Evolutionary conservation across 2,797 vertebrate species (phyloP).

Genomic region (Hirundo rustica): DNA sequence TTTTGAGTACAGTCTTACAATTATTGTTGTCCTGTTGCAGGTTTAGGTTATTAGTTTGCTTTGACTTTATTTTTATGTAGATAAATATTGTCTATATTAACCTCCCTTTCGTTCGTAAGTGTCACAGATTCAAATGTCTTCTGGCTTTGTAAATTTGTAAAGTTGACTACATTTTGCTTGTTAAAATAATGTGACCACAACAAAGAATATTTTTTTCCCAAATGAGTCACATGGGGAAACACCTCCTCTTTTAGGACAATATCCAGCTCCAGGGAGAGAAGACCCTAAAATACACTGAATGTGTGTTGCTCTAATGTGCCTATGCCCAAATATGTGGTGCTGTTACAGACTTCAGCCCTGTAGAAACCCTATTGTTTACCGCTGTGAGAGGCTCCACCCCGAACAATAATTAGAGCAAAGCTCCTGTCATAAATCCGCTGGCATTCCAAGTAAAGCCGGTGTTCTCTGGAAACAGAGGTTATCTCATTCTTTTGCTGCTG

Average conservation of each 20-base stretch:
- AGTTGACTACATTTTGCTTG: not conserved
- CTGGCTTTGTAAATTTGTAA: not conserved
- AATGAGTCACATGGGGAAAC: not conserved
- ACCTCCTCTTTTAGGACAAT: accelerated
- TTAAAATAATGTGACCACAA: not conserved
- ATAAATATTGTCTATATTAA: not conserved
- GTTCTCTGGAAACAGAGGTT: not conserved
- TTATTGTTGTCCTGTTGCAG: not conserved
- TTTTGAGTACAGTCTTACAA: not conserved
- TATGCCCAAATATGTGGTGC: not conserved
- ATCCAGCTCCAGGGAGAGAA: not conserved
- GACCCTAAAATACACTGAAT: accelerated
- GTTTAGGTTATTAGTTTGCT: not conserved
- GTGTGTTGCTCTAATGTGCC: accelerated
- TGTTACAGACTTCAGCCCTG: not conserved
- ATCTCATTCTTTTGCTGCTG: not conserved
- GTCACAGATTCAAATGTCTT: not conserved
- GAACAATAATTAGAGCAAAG: not conserved
- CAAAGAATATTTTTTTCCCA: not conserved
- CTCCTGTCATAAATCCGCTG: not conserved
- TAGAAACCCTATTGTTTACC: not conserved
- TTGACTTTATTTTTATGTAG: not conserved
- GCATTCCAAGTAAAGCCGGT: not conserved
- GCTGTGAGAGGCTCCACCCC: not conserved
- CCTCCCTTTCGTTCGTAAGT: not conserved